A percentile compares a stretch with the other conserved stretches of the same genome.
Evolutionary conservation across 2,888 invertebrate species (phyloP).

Genomic region (Myopa tessellatipennis): DNA sequence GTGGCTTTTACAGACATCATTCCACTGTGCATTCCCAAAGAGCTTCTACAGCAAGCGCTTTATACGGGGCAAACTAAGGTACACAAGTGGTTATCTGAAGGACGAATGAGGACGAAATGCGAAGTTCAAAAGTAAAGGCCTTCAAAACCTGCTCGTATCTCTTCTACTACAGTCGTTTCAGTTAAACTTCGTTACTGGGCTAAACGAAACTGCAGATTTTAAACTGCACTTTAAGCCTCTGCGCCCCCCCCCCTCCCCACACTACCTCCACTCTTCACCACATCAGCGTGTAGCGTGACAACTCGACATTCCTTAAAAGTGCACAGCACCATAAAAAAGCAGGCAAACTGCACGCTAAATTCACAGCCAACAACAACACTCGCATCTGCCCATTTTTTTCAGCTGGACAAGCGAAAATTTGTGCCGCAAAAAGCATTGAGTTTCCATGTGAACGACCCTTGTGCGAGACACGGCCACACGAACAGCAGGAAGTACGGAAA

Average conservation of each 20-base stretch:
- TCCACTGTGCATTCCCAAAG: too few species aligned
- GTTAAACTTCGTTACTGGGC: too few species aligned
- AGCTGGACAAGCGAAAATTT: conserved; percentile 34
- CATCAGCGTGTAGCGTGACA: not conserved
- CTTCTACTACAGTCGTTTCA: not conserved
- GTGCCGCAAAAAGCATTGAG: conserved; percentile 31
- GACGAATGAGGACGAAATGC: too few species aligned
- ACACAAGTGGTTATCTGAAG: too few species aligned
- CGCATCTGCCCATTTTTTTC: conserved; percentile 33
- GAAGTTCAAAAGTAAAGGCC: not conserved
- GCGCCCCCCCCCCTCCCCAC: not conserved
- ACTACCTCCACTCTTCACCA: not conserved
- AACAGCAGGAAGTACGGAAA: conserved; percentile 18
- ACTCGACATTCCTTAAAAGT: conserved; percentile 1
- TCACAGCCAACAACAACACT: conserved; percentile 27
- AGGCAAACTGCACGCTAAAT: not conserved
- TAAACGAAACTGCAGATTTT: too few species aligned
- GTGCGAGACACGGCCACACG: not conserved
- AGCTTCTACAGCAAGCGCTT: too few species aligned
- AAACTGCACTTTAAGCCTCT: too few species aligned
- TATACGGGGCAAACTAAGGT: too few species aligned
- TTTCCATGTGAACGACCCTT: conserved; percentile 32
- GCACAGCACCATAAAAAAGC: not conserved
- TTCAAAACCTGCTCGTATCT: not conserved
- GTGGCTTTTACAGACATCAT: not conserved